Conservation (phyloP, 1,140 invertebrate genomes). For the Scaptomyza hsui region DNA sequence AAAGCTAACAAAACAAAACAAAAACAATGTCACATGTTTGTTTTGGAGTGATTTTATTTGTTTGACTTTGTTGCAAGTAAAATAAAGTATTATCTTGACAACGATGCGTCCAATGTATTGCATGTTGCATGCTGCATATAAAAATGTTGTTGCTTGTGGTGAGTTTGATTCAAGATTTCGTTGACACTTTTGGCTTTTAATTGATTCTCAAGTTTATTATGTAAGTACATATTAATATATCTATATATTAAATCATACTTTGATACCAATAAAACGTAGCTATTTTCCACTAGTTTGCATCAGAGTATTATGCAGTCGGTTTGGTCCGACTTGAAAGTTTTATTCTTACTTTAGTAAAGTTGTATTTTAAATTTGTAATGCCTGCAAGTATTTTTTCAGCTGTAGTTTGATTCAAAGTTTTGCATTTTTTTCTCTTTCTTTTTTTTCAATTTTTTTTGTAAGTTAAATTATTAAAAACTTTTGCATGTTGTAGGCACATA, state of each 20-base stretch:
- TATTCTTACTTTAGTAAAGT: background rate
- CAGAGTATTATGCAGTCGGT: background rate
- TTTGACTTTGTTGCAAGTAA: background rate
- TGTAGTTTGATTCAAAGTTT: constrained; percentile 5
- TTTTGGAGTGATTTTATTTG: background rate
- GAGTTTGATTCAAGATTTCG: constrained; percentile 9
- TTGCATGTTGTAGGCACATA: background rate
- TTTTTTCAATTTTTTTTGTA: background rate
- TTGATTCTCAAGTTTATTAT: background rate
- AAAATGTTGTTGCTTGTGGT: constrained; percentile 3
- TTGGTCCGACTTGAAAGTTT: background rate
- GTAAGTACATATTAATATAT: background rate
- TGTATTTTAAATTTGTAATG: background rate
- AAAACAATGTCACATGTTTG: background rate
- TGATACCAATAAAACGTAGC: no score
- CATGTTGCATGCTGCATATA: background rate
- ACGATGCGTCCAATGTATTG: constrained; percentile 2
- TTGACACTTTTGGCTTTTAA: constrained; percentile 31
- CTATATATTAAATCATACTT: background rate
- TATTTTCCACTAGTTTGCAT: background rate
- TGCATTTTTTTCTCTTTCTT: background rate
- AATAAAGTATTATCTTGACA: background rate
- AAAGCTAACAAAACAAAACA: background rate
- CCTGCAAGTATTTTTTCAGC: constrained; percentile 1
- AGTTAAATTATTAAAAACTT: background rate